Percentiles rank a stretch among this genome's conserved stretches.
Conservation (phyloP, 2,888 invertebrate genomes). For the Troilus luridus region DNA sequence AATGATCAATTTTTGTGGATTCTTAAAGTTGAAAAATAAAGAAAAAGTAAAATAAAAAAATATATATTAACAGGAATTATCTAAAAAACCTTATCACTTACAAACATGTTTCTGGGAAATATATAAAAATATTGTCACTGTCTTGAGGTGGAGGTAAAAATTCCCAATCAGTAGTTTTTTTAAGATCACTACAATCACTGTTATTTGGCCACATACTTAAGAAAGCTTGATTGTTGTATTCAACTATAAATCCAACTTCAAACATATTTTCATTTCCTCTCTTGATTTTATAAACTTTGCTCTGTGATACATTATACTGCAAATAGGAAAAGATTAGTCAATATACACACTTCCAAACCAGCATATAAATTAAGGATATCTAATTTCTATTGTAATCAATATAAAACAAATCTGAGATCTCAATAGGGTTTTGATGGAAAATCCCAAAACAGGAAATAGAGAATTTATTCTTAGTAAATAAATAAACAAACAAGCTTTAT, state of each 20-base stretch:
- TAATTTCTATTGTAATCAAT: too few species aligned
- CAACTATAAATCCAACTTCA: constrained; percentile 72
- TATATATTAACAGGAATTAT: not conserved
- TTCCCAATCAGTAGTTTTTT: constrained; percentile 73
- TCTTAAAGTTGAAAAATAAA: not conserved
- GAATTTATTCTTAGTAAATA: too few species aligned
- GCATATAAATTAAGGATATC: too few species aligned
- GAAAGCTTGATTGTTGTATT: constrained; percentile 69
- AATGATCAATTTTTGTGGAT: not conserved
- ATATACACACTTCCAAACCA: not conserved
- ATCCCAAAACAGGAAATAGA: too few species aligned
- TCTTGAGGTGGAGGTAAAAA: constrained; percentile 71
- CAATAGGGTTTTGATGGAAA: too few species aligned
- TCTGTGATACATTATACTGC: not conserved
- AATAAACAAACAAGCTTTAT: too few species aligned
- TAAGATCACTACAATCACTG: constrained; percentile 72
- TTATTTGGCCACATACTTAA: constrained; percentile 70
- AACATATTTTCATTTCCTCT: constrained; percentile 72
- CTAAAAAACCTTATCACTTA: not conserved
- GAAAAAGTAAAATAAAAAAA: not conserved
- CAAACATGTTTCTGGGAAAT: constrained; percentile 3
- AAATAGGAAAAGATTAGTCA: not conserved
- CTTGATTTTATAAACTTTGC: constrained; percentile 73
- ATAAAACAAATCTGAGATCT: too few species aligned
- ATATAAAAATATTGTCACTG: not conserved